Evolutionary conservation across 2,888 invertebrate species (phyloP).

Genomic region (Heteromurus nitidus): DNA sequence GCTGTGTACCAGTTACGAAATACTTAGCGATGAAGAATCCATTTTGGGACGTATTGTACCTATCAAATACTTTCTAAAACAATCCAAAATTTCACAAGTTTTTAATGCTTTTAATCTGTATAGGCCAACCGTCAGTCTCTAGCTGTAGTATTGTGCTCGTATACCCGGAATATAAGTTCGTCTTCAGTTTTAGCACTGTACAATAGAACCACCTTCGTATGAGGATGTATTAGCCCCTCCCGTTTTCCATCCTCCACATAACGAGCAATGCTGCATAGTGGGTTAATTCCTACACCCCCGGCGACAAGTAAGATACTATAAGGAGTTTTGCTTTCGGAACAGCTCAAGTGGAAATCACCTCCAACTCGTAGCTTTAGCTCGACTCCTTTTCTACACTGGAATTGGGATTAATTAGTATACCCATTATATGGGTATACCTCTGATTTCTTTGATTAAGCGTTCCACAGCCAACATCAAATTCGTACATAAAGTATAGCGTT

Average conservation of each 20-base stretch:
- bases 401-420: no score
- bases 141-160: no score
- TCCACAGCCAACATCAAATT: no score
- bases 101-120: no score
- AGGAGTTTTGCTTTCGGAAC: not conserved
- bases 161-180: constrained; percentile 76
- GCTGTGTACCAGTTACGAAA: constrained; percentile 36
- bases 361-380: constrained; percentile 75
- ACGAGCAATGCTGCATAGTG: constrained; percentile 73
- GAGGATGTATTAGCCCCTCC: constrained; percentile 13
- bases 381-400: constrained; percentile 75
- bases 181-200: constrained; percentile 75
- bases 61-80: no score
- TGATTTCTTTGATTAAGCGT: no score
- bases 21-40: constrained; percentile 23
- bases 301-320: constrained; percentile 75
- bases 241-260: constrained; percentile 75
- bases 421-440: no score
- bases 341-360: constrained; percentile 75
- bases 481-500: constrained; percentile 47
- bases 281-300: constrained; percentile 78
- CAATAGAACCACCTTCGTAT: constrained; percentile 74
- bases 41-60: no score
- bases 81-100: no score
- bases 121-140: no score